These are phyloP conservation scores for Eupithecia tripunctaria DNA, from an alignment of 2,888 invertebrate genomes.

Conservation along the genomic window DNA sequence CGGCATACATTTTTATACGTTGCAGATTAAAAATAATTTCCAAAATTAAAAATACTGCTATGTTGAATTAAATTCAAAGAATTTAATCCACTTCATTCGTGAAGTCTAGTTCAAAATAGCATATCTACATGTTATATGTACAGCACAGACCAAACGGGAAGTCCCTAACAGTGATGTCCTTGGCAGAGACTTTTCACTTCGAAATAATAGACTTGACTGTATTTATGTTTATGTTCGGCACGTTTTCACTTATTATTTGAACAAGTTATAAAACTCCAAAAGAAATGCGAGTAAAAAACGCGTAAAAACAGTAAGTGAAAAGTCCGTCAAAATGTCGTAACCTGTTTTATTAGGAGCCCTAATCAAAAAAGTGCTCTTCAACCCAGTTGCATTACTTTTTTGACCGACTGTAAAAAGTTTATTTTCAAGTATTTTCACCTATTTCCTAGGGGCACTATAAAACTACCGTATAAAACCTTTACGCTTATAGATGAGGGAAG, in stretches of 20 bases:
- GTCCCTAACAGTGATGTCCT: constrained; percentile 20
- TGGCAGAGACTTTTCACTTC: constrained; percentile 5
- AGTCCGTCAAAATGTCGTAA: constrained; percentile 11
- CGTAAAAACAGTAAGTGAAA: constrained; percentile 4
- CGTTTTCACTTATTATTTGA: constrained; percentile 8
- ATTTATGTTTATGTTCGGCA: neutral
- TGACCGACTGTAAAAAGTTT: constrained; percentile 13
- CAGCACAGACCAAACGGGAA: neutral
- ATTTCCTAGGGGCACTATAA: constrained; percentile 6
- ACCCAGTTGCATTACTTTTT: constrained; percentile 3
- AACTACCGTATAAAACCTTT: constrained; percentile 4
- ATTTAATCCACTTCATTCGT: neutral
- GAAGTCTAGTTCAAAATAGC: neutral
- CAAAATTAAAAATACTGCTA: neutral
- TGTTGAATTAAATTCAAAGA: neutral
- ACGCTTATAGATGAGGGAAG: constrained; percentile 1
- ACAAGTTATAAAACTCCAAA: neutral
- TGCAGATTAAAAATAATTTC: neutral
- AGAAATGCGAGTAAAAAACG: neutral
- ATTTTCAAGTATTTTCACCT: constrained; percentile 15
- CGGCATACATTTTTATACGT: neutral
- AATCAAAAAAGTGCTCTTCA: constrained; percentile 1
- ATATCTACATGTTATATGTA: neutral
- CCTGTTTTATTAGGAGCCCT: neutral
- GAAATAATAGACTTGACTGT: neutral